Percentiles rank a stretch among this genome's conserved stretches.
Conservation (phyloP, 2,888 invertebrate genomes). For the Yponomeuta sedellus region DNA sequence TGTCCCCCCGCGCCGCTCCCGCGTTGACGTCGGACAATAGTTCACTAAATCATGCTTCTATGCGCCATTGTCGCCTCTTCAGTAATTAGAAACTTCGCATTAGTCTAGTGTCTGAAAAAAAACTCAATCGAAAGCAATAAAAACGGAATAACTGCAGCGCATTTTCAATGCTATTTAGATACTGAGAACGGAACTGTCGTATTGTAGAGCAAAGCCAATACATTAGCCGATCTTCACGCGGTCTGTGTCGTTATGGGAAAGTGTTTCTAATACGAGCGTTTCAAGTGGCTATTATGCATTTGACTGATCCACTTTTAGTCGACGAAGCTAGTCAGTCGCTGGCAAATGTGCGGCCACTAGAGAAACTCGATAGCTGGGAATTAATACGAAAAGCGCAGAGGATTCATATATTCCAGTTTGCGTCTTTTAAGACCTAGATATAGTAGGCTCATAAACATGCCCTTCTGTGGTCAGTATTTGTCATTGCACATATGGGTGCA, state of each 20-base stretch:
- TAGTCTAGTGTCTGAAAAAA: background rate
- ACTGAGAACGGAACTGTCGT: background rate
- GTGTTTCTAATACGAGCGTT: background rate
- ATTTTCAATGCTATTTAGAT: background rate
- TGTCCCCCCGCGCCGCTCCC: background rate
- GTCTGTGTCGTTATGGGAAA: background rate
- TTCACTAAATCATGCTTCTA: background rate
- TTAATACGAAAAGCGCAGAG: background rate
- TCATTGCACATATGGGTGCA: too few species aligned
- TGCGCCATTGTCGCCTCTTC: background rate
- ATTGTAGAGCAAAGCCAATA: background rate
- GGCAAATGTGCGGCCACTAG: background rate
- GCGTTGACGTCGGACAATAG: background rate
- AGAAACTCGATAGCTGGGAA: background rate
- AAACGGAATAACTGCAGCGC: background rate
- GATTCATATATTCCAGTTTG: background rate
- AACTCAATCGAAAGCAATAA: background rate
- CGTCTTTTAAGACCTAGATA: too few species aligned
- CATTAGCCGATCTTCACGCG: background rate
- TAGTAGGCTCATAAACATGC: too few species aligned
- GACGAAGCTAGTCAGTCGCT: background rate
- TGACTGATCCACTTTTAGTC: background rate
- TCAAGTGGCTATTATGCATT: background rate
- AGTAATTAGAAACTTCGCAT: constrained; percentile 1
- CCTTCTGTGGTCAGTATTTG: too few species aligned